These are phyloP conservation scores for Spinus pinus DNA, from an alignment of 2,797 vertebrate genomes.

Conservation along the genomic window DNA sequence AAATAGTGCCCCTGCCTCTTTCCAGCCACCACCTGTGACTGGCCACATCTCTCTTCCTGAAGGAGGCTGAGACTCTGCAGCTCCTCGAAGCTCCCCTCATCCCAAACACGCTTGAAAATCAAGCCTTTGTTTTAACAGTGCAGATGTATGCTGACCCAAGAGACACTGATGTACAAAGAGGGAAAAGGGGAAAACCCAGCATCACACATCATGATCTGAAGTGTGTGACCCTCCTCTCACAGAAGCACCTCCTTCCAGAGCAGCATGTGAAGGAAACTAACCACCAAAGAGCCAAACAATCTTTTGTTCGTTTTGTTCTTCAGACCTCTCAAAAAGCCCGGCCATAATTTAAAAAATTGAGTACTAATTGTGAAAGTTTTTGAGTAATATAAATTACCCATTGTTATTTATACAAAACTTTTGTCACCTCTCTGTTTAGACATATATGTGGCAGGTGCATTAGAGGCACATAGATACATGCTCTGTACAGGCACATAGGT, in stretches of 20 bases:
- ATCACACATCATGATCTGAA: fast-evolving
- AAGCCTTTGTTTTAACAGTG: not conserved
- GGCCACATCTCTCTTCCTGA: not conserved
- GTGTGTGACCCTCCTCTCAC: not conserved
- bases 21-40: fast-evolving
- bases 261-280: fast-evolving
- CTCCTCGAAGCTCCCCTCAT: not conserved
- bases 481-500: not conserved
- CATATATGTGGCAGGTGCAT: fast-evolving
- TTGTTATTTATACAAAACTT: not conserved
- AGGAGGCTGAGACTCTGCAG: fast-evolving
- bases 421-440: not conserved
- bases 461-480: fast-evolving
- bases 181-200: not conserved
- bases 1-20: too few species aligned
- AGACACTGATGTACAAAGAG: fast-evolving
- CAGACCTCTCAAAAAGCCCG: not conserved
- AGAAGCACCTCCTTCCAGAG: not conserved
- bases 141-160: not conserved
- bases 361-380: not conserved
- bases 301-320: not conserved
- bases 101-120: fast-evolving
- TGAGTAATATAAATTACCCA: not conserved
- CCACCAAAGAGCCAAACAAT: not conserved
- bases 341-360: fast-evolving